Evolutionary conservation across 2,113 vertebrate species (phyloP), one percentile per base, ranked within the genome.

Genomic region (Nyctibius bracteatus): DNA sequence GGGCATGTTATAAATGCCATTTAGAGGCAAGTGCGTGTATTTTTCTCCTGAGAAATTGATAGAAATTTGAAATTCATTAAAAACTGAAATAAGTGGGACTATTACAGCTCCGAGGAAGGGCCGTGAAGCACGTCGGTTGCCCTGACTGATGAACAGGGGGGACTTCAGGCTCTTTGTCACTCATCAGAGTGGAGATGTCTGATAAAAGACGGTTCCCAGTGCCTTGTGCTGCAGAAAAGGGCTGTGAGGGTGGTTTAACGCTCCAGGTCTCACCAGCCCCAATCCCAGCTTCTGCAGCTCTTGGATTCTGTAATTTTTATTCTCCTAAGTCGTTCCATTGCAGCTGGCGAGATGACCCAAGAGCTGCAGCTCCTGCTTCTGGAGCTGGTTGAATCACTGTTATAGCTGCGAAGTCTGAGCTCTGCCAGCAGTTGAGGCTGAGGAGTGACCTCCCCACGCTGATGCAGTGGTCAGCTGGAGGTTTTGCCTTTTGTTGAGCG

Each of bases 251-350:
- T 5, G 2, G 10, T 25, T n/a, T 22, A 35, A 37, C 6, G 6
- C 51, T 65, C 30, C 33, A 13, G 6, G 5, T 57, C 43, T 46
- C 14, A 8, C 20, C 52, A 30, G 24, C 47, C 55, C 73, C 6
- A 28, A 22, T 25, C 75, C n/a, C 35, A 73, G 51, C 51, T 37
- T 31, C 44, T 10, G 17, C 33, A 43, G 25, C 31, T 49, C 35
- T 9, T 10, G 41, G n/a, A 22, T 57, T 43, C 31, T 65, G 30
- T 25, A 27, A 18, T 20, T 57, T 73, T 23, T 21, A 43, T 58
- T 89, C 8, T 3, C 23, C 1, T 15, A 14, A 37, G 59, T 19
- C 8, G 3, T 31, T 72, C 35, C 10, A 0, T 21, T 43, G 49
- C 43, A 55, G 59, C 44, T 6, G 3, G 51, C 35, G 30, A 49